Evolutionary conservation across 2,797 vertebrate genomes (phyloP).

Genomic region (Melanogrammus aeglefinus): DNA sequence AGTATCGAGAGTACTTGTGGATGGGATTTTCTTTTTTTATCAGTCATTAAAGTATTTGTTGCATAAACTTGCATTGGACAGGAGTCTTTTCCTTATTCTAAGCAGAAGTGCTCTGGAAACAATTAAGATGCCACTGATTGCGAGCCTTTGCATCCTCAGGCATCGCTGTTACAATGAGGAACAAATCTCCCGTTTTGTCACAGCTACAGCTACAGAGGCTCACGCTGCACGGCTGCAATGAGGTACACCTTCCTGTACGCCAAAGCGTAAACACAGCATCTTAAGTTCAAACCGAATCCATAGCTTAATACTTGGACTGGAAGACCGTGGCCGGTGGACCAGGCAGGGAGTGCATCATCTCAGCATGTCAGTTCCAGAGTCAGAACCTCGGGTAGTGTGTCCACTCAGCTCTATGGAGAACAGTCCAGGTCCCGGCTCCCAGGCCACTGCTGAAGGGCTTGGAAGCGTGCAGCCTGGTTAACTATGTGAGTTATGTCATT

Average conservation of each 20-base stretch:
- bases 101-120: background rate
- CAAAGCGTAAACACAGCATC: background rate
- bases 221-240: background rate
- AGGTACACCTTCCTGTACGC: background rate
- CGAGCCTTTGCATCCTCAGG: background rate
- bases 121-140: background rate
- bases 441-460: slow-evolving; percentile 62
- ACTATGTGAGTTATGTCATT: slow-evolving; percentile 99
- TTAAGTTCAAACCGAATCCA: background rate
- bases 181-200: background rate
- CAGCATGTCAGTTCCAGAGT: background rate
- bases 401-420: slow-evolving; percentile 33
- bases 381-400: background rate
- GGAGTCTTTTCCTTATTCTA: background rate
- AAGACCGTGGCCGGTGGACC: background rate
- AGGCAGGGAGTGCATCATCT: background rate
- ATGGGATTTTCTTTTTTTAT: background rate
- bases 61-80: background rate
- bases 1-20: background rate
- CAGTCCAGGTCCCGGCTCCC: slow-evolving; percentile 64
- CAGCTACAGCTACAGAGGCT: background rate
- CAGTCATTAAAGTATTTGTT: background rate
- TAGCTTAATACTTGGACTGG: background rate
- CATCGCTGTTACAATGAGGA: background rate
- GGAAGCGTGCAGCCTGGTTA: slow-evolving; percentile 88